Conservation (phyloP, 2,113 vertebrate genomes). For the Erinaceus europaeus region DNA sequence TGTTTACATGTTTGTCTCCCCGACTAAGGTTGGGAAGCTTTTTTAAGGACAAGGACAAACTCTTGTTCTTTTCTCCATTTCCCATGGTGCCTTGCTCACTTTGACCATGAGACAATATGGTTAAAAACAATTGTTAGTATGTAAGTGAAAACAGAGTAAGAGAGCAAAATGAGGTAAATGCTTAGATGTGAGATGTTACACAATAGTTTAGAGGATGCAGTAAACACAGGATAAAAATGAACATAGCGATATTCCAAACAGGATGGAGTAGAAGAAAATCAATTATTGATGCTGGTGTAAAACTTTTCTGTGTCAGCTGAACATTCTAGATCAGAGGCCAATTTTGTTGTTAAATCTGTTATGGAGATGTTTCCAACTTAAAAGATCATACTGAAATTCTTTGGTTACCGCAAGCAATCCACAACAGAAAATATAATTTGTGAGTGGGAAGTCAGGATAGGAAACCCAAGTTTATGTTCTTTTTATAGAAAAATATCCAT, state of each 20-base stretch:
- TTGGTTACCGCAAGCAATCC: background rate
- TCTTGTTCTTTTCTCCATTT: constrained; percentile 15
- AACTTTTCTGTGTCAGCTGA: background rate
- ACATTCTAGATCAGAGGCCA: background rate
- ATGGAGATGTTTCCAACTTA: background rate
- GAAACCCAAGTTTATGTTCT: background rate
- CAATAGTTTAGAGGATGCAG: background rate
- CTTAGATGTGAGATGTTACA: background rate
- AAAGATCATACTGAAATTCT: constrained; percentile 16
- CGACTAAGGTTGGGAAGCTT: background rate
- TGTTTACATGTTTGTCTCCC: constrained; percentile 33
- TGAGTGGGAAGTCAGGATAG: background rate
- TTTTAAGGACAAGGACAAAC: constrained; percentile 8
- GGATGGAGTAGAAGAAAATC: background rate
- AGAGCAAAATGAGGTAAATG: background rate
- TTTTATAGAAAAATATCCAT: background rate
- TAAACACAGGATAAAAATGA: background rate
- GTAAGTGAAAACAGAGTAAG: constrained; percentile 12
- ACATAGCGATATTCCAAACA: background rate
- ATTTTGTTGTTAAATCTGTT: background rate
- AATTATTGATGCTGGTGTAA: background rate
- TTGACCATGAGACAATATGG: background rate
- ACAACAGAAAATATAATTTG: background rate
- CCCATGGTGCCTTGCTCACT: background rate
- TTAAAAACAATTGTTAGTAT: background rate